These are phyloP conservation scores for Catocala nupta DNA, from an alignment of 2,888 invertebrate genomes.

Conservation along the genomic window DNA sequence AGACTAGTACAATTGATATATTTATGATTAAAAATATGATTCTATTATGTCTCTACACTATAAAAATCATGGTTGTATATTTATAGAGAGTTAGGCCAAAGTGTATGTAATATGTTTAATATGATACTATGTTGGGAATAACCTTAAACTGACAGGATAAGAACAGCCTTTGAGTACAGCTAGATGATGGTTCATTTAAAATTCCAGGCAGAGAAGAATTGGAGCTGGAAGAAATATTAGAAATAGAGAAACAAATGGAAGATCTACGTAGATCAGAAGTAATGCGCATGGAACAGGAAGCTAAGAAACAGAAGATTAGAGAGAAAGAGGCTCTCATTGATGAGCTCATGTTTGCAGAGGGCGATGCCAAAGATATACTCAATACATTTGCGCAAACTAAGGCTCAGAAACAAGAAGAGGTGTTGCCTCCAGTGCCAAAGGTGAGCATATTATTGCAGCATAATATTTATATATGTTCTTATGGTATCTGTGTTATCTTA, in stretches of 20 bases:
- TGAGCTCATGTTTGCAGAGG: constrained; percentile 97
- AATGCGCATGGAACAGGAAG: constrained; percentile 89
- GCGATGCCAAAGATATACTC: constrained; percentile 95
- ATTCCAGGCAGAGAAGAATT: constrained; percentile 89
- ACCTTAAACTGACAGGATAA: no score
- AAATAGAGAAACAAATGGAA: constrained; percentile 93
- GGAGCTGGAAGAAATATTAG: constrained; percentile 94
- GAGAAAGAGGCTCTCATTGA: constrained; percentile 97
- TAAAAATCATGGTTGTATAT: no score
- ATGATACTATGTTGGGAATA: no score
- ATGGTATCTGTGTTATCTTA: no score
- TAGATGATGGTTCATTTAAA: not conserved
- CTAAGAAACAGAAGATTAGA: constrained; percentile 93
- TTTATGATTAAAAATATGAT: no score
- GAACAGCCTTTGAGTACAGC: no score
- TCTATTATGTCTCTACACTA: no score
- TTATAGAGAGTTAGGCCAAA: no score
- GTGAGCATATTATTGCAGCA: constrained; percentile 46
- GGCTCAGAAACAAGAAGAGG: constrained; percentile 89
- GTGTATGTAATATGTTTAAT: no score
- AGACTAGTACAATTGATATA: no score
- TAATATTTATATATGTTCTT: no score
- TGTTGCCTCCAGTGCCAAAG: constrained; percentile 79
- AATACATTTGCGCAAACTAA: constrained; percentile 92
- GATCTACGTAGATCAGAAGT: constrained; percentile 91